phyloP scores from a whole-genome alignment of 2,113 vertebrate species.

The Empidonax alnorum region DNA sequence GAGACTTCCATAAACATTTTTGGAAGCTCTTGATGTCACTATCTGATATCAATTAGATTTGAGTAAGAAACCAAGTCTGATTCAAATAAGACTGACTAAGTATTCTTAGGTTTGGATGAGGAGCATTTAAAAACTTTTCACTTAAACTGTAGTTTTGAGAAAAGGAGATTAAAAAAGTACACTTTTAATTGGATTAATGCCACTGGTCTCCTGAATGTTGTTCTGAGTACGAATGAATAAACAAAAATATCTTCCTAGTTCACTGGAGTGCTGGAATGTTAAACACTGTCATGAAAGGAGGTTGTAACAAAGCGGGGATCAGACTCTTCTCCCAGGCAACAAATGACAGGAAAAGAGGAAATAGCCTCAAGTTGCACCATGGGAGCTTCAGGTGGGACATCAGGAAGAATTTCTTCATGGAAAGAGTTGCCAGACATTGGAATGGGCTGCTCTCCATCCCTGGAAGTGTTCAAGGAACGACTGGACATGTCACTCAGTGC shows the following conservation, averaged over 20 bases:
- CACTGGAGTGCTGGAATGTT: not conserved
- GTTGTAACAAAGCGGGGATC: accelerated
- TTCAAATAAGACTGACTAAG: not conserved
- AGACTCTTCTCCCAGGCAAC: not conserved
- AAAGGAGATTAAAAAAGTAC: not conserved
- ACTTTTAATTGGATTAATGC: not conserved
- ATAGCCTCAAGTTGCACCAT: not conserved
- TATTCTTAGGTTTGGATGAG: not conserved
- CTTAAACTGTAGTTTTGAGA: not conserved
- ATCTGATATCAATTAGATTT: not conserved
- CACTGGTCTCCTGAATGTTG: not conserved
- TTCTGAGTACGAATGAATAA: not conserved
- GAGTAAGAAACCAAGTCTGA: not conserved
- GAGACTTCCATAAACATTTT: not conserved
- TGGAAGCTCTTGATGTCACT: not conserved
- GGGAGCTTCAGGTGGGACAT: not conserved
- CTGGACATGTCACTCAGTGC: accelerated
- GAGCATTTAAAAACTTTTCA: not conserved
- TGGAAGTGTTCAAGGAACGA: accelerated
- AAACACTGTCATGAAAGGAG: not conserved
- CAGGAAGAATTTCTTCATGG: not conserved
- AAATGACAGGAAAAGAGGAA: not conserved
- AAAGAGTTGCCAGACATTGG: not conserved
- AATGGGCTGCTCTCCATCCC: not conserved
- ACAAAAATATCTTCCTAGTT: not conserved